Base-by-base conservation (phyloP, 2,888 invertebrate species). In the Aphodius sticticus region DNA sequence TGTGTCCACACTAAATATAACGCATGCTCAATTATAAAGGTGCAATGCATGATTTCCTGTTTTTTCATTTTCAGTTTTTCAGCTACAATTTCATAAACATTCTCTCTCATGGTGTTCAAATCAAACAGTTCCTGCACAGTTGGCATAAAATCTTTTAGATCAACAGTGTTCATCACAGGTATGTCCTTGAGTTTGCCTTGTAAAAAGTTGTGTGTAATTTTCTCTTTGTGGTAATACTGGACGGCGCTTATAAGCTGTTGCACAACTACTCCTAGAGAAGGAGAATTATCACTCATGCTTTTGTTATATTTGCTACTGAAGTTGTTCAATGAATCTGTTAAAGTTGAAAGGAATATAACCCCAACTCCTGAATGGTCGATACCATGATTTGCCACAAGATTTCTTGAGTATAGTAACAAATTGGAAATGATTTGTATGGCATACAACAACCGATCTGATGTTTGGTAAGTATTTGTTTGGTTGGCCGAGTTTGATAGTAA, bases 1-100 rank as follows among this genome's bases (percentile, higher is more conserved):
- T 95, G 95, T 77, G 93, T 92, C 96, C 96, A 96, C 82, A 96
- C 90, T 81, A 96, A 91, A 86, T 95, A 94, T 77, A 95, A 89
- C 84, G 94, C 93, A 83, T 93, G 93, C 86, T 95, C 94, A 26
- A 94, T 92, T 79, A 95, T 93, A 85, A 93, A 92, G 76, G 92
- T 90, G 86, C 93, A 91, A 85, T 92, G 91, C 84, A 91, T 91
- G 84, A 94, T 90, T 87, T 93, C 92, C 79, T 90, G 90, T 81
- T 91, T 91, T 84, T 93, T 93, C 82, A 91, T 91, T 75, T 89
- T 89, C 78, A 92, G 87, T 82, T 91, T 91, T 74, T 90, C 90
- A 12, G 90, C 89, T 1, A 93, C 86, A 79, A 91, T 89, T 82
- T 90, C 91, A 84, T 88, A 90, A 81, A 88, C 88, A 76, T 86